These are phyloP conservation scores for Taxidea taxus DNA, from an alignment of 2,113 vertebrate species.

Conservation along the genomic window DNA sequence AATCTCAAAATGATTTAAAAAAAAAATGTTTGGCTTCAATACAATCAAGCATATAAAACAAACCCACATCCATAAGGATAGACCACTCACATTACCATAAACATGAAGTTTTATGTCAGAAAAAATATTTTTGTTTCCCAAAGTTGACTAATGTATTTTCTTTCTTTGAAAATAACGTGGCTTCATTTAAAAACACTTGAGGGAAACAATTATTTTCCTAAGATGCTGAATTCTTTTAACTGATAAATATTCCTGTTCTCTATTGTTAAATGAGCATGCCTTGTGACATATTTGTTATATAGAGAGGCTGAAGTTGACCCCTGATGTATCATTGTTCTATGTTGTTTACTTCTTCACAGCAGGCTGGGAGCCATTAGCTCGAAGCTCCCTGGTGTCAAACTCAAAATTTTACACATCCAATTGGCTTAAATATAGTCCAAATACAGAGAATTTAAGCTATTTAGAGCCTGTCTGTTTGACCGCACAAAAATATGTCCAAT, in stretches of 20 bases:
- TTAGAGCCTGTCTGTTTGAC: not conserved
- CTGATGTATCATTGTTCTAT: too few relatives aligned
- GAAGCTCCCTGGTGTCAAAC: not conserved
- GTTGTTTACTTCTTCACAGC: not conserved
- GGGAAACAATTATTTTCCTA: not conserved
- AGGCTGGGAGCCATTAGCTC: not conserved
- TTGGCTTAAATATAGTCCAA: not conserved
- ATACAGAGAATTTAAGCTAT: not conserved
- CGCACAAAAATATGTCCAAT: not conserved
- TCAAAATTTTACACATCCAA: not conserved
- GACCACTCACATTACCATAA: not conserved
- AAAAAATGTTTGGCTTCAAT: not conserved
- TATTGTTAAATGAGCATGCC: not conserved
- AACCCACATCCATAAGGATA: not conserved
- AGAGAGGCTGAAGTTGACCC: not conserved
- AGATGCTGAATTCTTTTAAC: not conserved
- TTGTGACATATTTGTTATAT: not conserved
- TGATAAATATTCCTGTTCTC: not conserved
- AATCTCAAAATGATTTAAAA: not conserved
- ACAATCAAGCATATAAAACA: not conserved
- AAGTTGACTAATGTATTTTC: not conserved
- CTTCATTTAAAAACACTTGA: not conserved
- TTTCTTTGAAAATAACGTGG: not conserved
- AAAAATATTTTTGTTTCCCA: not conserved
- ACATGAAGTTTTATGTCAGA: not conserved